Conservation (phyloP, 2,113 vertebrate species). For the Hemicordylus capensis region DNA sequence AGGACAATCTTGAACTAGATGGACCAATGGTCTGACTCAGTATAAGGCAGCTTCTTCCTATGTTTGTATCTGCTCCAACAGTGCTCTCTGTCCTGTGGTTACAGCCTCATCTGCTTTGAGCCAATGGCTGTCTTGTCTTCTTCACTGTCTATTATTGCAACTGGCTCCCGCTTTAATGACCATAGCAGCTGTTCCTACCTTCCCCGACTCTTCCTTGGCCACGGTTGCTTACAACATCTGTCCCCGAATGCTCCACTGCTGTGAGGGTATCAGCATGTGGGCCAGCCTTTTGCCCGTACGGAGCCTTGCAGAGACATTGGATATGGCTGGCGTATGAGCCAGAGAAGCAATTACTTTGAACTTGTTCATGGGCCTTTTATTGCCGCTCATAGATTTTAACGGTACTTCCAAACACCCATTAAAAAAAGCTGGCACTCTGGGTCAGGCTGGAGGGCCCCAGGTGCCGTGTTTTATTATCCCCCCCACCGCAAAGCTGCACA, state of each 20-base stretch:
- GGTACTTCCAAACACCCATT: not conserved
- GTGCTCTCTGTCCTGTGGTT: constrained; percentile 20
- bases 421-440: not conserved
- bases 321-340: constrained; percentile 10
- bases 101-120: constrained; percentile 29
- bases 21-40: no score
- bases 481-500: not conserved
- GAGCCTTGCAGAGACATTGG: not conserved
- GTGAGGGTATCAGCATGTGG: not conserved
- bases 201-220: not conserved
- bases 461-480: not conserved
- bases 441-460: not conserved
- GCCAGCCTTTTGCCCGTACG: not conserved
- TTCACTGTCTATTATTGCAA: not conserved
- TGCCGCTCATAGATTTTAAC: not conserved
- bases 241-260: not conserved
- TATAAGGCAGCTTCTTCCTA: no score
- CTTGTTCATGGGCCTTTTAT: not conserved
- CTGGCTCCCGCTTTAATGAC: constrained; percentile 10
- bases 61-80: not conserved
- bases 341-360: constrained; percentile 39
- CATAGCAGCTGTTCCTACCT: constrained; percentile 1
- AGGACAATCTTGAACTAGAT: no score
- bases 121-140: constrained; percentile 14
- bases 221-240: constrained; percentile 15